Evolutionary conservation across 1,140 invertebrate genomes (phyloP).

Genomic region (Diabrotica virgifera): DNA sequence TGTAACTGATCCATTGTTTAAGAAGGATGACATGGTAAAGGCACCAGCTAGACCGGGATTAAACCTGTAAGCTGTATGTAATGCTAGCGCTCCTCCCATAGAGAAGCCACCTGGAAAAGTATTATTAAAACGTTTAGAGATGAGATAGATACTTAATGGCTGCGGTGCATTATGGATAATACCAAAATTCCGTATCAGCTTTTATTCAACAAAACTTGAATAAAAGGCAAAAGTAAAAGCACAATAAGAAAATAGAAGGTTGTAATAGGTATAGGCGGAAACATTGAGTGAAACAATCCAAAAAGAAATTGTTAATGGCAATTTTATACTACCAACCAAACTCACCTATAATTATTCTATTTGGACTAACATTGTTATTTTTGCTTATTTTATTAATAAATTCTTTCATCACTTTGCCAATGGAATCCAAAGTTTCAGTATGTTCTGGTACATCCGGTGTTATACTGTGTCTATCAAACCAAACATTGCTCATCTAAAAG

Average conservation of each 20-base stretch:
- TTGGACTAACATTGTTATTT: slow-evolving; percentile 56
- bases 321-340: background rate
- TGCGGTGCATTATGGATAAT: too few species aligned
- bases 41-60: slow-evolving; percentile 61
- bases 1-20: slow-evolving; percentile 64
- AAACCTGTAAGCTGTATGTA: slow-evolving; percentile 64
- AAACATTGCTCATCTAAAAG: slow-evolving; percentile 59
- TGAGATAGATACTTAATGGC: too few species aligned
- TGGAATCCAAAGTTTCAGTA: slow-evolving; percentile 56
- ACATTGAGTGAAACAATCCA: too few species aligned
- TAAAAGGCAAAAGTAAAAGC: too few species aligned
- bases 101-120: slow-evolving; percentile 66
- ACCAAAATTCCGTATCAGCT: too few species aligned
- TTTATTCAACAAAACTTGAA: too few species aligned
- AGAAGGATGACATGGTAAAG: slow-evolving; percentile 69
- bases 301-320: too few species aligned
- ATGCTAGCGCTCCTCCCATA: slow-evolving; percentile 69
- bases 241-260: too few species aligned
- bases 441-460: slow-evolving; percentile 59
- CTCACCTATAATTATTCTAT: slow-evolving; percentile 64
- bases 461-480: slow-evolving; percentile 66
- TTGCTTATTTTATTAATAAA: slow-evolving; percentile 63
- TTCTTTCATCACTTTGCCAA: slow-evolving; percentile 55
- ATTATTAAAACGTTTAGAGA: background rate
- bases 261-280: too few species aligned